These are phyloP conservation scores for Crematogaster levior DNA, from an alignment of 2,888 invertebrate species.

Conservation along the genomic window DNA sequence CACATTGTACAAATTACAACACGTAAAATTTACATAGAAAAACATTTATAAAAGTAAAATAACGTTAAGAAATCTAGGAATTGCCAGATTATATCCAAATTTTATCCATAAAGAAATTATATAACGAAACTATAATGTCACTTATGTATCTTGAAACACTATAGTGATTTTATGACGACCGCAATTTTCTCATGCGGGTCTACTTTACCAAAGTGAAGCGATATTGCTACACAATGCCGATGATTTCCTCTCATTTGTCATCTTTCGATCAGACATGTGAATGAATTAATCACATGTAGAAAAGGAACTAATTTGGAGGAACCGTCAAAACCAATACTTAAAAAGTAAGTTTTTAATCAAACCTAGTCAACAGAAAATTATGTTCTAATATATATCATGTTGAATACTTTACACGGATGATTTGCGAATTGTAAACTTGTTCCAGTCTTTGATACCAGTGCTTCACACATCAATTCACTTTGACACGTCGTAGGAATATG, in stretches of 20 bases:
- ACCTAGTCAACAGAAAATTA: background rate
- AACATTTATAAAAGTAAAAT: background rate
- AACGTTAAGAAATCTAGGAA: background rate
- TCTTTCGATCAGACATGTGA: background rate
- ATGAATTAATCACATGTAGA: background rate
- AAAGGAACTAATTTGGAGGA: background rate
- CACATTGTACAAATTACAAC: background rate
- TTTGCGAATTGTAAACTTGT: slow-evolving; percentile 14
- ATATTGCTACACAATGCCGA: slow-evolving; percentile 68
- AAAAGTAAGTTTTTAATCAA: slow-evolving; percentile 1
- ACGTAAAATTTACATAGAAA: background rate
- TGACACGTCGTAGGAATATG: slow-evolving; percentile 28
- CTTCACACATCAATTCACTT: slow-evolving; percentile 34
- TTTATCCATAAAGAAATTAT: background rate
- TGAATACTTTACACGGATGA: slow-evolving; percentile 25
- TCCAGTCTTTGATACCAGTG: background rate
- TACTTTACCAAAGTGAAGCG: slow-evolving; percentile 66
- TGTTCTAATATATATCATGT: background rate
- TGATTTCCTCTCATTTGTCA: slow-evolving; percentile 35
- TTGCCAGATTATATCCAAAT: background rate
- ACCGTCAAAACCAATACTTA: too few species aligned
- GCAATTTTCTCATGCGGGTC: slow-evolving; percentile 75
- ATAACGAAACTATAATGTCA: slow-evolving; percentile 56
- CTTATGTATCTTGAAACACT: slow-evolving; percentile 62
- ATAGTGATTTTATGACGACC: slow-evolving; percentile 66